phyloP scores from a whole-genome alignment of 2,888 invertebrate genomes.

The Bugula neritina region DNA sequence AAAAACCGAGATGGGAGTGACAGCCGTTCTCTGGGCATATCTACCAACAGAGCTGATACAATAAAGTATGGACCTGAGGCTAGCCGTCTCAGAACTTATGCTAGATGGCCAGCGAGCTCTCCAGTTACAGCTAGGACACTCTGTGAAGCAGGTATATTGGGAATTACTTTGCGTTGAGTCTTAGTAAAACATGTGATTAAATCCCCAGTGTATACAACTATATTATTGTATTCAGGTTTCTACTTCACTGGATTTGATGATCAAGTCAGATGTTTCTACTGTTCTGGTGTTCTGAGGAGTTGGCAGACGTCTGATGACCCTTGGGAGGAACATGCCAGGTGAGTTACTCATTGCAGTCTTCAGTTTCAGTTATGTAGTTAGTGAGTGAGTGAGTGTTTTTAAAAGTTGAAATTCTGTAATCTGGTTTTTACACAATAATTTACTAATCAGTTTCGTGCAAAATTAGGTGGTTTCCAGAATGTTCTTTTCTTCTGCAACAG shows the following conservation, averaged over 20 bases:
- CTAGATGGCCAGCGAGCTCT: not conserved
- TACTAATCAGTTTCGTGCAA: too few relatives aligned
- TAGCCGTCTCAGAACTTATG: not conserved
- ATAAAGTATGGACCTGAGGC: not conserved
- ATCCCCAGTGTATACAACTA: not conserved
- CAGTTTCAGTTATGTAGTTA: not conserved
- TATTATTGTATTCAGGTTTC: constrained; percentile 30
- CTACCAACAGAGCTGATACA: not conserved
- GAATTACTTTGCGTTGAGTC: not conserved
- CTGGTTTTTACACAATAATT: too few relatives aligned
- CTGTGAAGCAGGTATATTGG: not conserved
- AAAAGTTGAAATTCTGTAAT: too few relatives aligned
- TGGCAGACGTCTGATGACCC: constrained; percentile 88
- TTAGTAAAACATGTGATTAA: not conserved
- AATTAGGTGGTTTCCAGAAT: constrained; percentile 12
- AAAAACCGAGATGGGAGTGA: constrained; percentile 11
- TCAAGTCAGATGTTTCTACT: constrained; percentile 85
- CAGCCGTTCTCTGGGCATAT: not conserved
- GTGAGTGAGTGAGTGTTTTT: too few relatives aligned
- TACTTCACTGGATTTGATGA: constrained; percentile 79
- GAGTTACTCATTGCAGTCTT: not conserved
- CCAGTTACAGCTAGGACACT: not conserved
- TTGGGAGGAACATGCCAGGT: constrained; percentile 88
- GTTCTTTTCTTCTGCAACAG: not conserved
- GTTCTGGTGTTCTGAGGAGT: constrained; percentile 86